phyloP scores from a whole-genome alignment of 2,888 invertebrate genomes.

The Cacoxenus indagator region DNA sequence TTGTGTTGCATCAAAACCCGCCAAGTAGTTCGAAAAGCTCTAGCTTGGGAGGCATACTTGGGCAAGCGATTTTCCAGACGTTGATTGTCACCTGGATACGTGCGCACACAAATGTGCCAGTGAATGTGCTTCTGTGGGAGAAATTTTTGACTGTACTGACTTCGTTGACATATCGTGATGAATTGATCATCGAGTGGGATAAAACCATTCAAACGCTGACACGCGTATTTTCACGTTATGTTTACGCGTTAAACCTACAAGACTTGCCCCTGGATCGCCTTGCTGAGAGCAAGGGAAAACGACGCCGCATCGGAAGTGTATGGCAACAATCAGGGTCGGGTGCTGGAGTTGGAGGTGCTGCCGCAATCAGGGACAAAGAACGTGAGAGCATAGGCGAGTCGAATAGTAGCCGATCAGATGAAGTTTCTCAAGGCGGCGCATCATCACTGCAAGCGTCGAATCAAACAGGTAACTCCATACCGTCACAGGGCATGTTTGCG shows the following conservation, averaged over 20 bases:
- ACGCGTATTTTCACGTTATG: conserved; percentile 92
- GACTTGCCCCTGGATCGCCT: conserved; percentile 86
- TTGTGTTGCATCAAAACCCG: conserved; percentile 83
- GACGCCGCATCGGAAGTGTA: conserved; percentile 72
- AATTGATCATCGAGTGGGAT: conserved; percentile 96
- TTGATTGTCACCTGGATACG: conserved; percentile 98
- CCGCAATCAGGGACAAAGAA: conserved; percentile 42
- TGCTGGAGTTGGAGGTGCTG: conserved; percentile 33
- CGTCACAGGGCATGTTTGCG: conserved; percentile 20
- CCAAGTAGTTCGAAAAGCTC: conserved; percentile 76
- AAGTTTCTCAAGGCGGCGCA: conserved; percentile 47
- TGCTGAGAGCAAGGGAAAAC: conserved; percentile 83
- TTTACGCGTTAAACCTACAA: conserved; percentile 92
- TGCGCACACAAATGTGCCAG: conserved; percentile 93
- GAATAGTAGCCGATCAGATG: conserved; percentile 62
- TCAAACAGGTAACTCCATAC: conserved; percentile 30
- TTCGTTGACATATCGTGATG: conserved; percentile 93
- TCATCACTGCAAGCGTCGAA: conserved; percentile 11
- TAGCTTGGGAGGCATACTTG: conserved; percentile 82
- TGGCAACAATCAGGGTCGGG: conserved; percentile 65
- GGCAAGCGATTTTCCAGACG: conserved; percentile 91
- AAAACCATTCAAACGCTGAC: conserved; percentile 98
- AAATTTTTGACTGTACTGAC: conserved; percentile 89
- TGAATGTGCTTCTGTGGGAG: conserved; percentile 92
- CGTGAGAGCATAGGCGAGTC: conserved; percentile 59